Evolutionary conservation across 2,113 vertebrate genomes (phyloP), one percentile per base, ranked within the genome.

Genomic region (Hippocampus barbouri): DNA sequence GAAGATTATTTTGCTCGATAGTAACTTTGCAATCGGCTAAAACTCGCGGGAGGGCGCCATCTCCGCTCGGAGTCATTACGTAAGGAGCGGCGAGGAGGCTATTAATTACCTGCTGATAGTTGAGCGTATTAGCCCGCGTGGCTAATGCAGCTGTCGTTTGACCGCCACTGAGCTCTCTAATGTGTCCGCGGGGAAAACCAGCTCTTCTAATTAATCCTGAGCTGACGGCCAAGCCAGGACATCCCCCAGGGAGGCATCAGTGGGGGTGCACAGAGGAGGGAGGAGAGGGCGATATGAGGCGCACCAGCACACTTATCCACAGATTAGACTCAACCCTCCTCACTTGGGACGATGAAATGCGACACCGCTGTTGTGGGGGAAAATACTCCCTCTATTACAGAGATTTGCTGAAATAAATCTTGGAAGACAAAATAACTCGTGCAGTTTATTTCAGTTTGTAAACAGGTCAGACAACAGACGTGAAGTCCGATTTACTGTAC

Each of bases 131-230:
- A 85, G 85, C 81, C 86, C 87, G 76, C 79, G 85, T 78, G 87
- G 87, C 91, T 92, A 91, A 92, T 90, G 86, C 74, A 64, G 71
- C 83, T 90, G 85, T 91, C 90, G 78, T 91, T 92, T 89, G 91
- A 94, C 93, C 81, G 88, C 79, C 90, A 80, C 91, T 91, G 73
- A 86, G 92, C 93, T 93, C 91, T 73, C 92, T 93, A 93, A 93
- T 93, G 91, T 88, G 91, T 94, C 94, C 93, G 89, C 88, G 57
- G 94, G 94, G 64, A 95, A 95, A 77, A 11, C 57, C 1, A 72
- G 77, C 84, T 86, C 77, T 91, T 92, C 94, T 96, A 97, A 97
- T 97, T 95, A 98, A 96, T 96, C 95, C 94, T 95, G 93, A 88
- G 93, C 93, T 95, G 95, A 94, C 94, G 93, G 94, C 92, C 93